Base-by-base conservation (phyloP, 1,140 invertebrate genomes). In the Conopomorpha cramerella region DNA sequence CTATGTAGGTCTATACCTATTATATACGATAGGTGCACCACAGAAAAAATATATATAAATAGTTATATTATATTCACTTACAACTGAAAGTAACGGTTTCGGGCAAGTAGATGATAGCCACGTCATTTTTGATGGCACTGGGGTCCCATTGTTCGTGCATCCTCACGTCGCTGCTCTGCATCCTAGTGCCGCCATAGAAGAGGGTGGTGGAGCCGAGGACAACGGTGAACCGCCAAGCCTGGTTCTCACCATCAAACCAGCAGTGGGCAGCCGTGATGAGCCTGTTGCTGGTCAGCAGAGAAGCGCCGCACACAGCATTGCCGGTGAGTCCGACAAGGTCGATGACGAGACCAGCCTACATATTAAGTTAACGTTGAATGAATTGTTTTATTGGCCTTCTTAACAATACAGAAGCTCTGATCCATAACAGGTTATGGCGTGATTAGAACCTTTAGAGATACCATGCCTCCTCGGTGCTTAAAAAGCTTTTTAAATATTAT, bases 221-320 rank as follows among this genome's bases (percentile, higher is more conserved):
- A 3, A 29, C 28, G 3, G 4, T 11, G 28, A 29, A 29, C 3
- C 4, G 4, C 28, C 11, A 4, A 11, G 28, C 28, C 16, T 51
- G 53, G 41, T 51, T 45, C 8, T 25, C 11, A 0, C 51, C 51
- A 13, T 55, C 51, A 18, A 39, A 45, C 53, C 55, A 62, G 38
- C 58, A 62, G 36, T 62, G 58, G 1, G 55, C 55, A 15, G 59
- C 59, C 0, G 59, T 63, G n/a, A 57, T 10, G 0, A 62, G 34
- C 8, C 46, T 42, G 3, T 38, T 46, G 1, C 26, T 27, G 4
- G 17, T 46, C 10, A 62, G 12, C 0, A 62, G 38, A 0, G 45
- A 51, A 10, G 42, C 55, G 1, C 55, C 58, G 30, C 58, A 59
- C 0, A 57, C 38, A 12, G 41, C 48, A 8, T 10, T 28, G 4